Conservation (phyloP, 2,797 vertebrate genomes). For the Bucorvus abyssinicus region DNA sequence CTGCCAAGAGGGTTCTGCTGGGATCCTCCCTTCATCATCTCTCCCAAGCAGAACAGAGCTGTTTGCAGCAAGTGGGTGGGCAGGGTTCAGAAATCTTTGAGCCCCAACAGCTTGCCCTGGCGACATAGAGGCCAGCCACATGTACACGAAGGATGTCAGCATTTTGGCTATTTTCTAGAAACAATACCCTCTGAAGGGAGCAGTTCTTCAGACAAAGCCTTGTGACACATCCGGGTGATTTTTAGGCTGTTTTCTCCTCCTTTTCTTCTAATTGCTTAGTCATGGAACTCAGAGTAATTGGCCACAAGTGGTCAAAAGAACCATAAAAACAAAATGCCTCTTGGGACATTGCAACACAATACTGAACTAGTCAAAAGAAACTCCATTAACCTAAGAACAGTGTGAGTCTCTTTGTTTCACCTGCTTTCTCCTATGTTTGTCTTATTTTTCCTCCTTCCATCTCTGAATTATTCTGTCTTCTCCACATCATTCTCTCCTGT, state of each 20-base stretch:
- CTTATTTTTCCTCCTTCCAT: background rate
- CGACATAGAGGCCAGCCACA: slow-evolving; percentile 1
- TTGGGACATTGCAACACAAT: slow-evolving; percentile 41
- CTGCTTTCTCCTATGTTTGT: background rate
- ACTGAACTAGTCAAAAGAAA: slow-evolving; percentile 12
- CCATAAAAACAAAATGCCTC: slow-evolving; percentile 46
- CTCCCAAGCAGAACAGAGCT: slow-evolving; percentile 56
- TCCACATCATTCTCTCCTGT: background rate
- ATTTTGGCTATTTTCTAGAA: slow-evolving; percentile 49
- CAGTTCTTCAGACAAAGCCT: slow-evolving; percentile 37
- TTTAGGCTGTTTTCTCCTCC: slow-evolving; percentile 30
- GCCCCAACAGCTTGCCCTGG: background rate
- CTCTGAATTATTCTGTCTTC: background rate
- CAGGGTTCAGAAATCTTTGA: slow-evolving; percentile 22
- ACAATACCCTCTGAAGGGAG: slow-evolving; percentile 46
- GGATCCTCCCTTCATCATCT: slow-evolving; percentile 49
- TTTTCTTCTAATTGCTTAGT: slow-evolving; percentile 48
- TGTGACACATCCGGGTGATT: slow-evolving; percentile 47
- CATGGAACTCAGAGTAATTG: slow-evolving; percentile 24
- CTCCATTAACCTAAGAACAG: background rate
- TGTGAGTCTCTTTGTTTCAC: background rate
- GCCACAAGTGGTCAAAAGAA: slow-evolving; percentile 20
- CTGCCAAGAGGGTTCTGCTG: slow-evolving; percentile 6
- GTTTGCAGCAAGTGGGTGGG: slow-evolving; percentile 46
- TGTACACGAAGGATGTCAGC: background rate